These are phyloP conservation scores for Xenus cinereus DNA, from an alignment of 2,113 vertebrate species.

Conservation along the genomic window DNA sequence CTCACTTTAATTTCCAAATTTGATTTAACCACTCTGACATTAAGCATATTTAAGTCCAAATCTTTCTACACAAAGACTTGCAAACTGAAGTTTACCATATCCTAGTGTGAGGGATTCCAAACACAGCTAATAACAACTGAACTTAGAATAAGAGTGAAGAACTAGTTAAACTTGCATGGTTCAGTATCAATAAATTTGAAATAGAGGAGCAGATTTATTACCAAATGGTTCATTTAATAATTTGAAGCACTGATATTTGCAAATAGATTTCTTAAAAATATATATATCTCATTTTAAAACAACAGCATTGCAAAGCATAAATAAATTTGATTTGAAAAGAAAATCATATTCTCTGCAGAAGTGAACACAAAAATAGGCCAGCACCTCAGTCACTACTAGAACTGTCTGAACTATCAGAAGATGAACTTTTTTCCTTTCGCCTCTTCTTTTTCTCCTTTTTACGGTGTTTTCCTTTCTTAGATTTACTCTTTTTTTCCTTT, in stretches of 20 bases:
- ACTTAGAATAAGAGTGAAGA: not conserved
- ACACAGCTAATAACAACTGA: not conserved
- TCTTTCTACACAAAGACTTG: not conserved
- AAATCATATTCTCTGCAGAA: not conserved
- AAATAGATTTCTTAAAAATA: slow-evolving; percentile 10
- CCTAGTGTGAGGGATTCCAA: not conserved
- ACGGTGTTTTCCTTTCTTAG: slow-evolving; percentile 83
- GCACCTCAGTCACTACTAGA: slow-evolving; percentile 81
- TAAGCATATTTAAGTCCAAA: not conserved
- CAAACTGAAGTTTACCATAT: not conserved
- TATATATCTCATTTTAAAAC: not conserved
- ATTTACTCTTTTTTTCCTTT: slow-evolving; percentile 83
- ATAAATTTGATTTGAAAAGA: not conserved
- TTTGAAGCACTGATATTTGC: not conserved
- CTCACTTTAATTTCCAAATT: not conserved
- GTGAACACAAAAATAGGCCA: not conserved
- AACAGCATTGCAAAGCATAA: slow-evolving; percentile 34
- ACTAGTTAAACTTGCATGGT: not conserved
- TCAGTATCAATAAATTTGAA: not conserved
- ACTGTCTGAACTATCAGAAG: slow-evolving; percentile 79
- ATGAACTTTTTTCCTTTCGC: slow-evolving; percentile 77
- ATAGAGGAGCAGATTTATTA: not conserved
- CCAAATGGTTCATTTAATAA: not conserved
- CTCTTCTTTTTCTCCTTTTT: slow-evolving; percentile 85
- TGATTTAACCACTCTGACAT: not conserved